Percentiles rank a stretch among this genome's conserved stretches.
phyloP scores from a whole-genome alignment of 2,888 invertebrate genomes.

The Caenorhabditis afra region DNA sequence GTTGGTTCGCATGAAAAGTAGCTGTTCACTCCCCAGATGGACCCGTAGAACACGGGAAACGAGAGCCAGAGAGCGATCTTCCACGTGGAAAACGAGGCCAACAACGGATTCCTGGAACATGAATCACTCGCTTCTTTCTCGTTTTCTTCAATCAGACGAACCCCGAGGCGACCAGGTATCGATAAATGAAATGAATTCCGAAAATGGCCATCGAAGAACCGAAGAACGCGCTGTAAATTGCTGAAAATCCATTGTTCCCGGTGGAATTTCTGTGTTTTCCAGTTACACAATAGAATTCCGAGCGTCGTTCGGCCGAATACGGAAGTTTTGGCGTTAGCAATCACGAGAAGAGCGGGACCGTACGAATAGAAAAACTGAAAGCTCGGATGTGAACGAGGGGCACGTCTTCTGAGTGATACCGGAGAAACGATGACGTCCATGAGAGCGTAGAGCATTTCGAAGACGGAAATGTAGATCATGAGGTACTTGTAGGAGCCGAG shows the following conservation, averaged over 20 bases:
- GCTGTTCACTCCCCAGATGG: constrained; percentile 25
- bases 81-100: constrained; percentile 15
- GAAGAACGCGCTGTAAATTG: constrained; percentile 26
- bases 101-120: background rate
- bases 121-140: background rate
- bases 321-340: constrained; percentile 18
- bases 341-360: constrained; percentile 32
- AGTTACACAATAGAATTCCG: constrained; percentile 13
- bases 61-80: constrained; percentile 25
- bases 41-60: constrained; percentile 18
- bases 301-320: background rate
- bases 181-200: constrained; percentile 38
- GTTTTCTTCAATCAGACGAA: too few relatives aligned
- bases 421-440: constrained; percentile 28
- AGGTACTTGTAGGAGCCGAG: constrained; percentile 43
- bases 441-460: constrained; percentile 25
- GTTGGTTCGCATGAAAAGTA: constrained; percentile 17
- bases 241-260: background rate
- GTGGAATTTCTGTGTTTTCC: too few relatives aligned
- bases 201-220: constrained; percentile 40
- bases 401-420: constrained; percentile 4
- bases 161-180: constrained; percentile 25
- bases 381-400: background rate
- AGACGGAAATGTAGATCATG: constrained; percentile 29
- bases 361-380: constrained; percentile 17